phyloP scores from a whole-genome alignment of 2,888 invertebrate species.

The Drosophila tripunctata region DNA sequence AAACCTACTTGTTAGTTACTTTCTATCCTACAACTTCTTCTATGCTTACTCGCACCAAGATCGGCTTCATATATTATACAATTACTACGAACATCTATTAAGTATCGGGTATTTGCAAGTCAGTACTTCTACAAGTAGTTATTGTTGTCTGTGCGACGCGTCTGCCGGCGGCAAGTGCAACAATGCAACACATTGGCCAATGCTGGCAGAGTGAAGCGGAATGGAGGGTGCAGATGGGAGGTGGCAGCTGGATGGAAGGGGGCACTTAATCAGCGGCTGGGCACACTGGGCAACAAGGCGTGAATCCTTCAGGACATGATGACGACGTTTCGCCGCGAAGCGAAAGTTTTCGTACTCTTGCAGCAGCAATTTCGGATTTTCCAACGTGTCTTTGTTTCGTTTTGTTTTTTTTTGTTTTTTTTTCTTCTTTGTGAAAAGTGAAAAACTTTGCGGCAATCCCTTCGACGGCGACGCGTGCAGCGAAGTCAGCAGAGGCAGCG shows the following conservation, averaged over 20 bases:
- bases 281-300: slow-evolving; percentile 45
- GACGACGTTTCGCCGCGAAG: slow-evolving; percentile 48
- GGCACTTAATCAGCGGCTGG: slow-evolving; percentile 60
- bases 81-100: too few species aligned
- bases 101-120: background rate
- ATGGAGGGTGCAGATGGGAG: background rate
- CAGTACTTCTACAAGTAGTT: slow-evolving; percentile 20
- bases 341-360: slow-evolving; percentile 66
- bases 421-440: slow-evolving; percentile 67
- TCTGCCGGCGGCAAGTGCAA: slow-evolving; percentile 51
- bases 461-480: slow-evolving; percentile 43
- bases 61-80: too few species aligned
- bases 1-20: too few species aligned
- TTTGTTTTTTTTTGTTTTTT: slow-evolving; percentile 35
- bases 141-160: slow-evolving; percentile 48
- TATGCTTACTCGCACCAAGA: too few species aligned
- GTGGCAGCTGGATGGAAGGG: too few species aligned
- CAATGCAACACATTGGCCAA: slow-evolving; percentile 45
- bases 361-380: slow-evolving; percentile 61
- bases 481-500: slow-evolving; percentile 43
- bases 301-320: slow-evolving; percentile 47
- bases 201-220: background rate
- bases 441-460: slow-evolving; percentile 70
- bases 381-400: slow-evolving; percentile 28
- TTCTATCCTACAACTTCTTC: too few species aligned